A percentile compares a stretch with the other conserved stretches of the same genome.
Evolutionary conservation across 1,140 invertebrate genomes (phyloP).

Genomic region (Caenorhabditis elegans): DNA sequence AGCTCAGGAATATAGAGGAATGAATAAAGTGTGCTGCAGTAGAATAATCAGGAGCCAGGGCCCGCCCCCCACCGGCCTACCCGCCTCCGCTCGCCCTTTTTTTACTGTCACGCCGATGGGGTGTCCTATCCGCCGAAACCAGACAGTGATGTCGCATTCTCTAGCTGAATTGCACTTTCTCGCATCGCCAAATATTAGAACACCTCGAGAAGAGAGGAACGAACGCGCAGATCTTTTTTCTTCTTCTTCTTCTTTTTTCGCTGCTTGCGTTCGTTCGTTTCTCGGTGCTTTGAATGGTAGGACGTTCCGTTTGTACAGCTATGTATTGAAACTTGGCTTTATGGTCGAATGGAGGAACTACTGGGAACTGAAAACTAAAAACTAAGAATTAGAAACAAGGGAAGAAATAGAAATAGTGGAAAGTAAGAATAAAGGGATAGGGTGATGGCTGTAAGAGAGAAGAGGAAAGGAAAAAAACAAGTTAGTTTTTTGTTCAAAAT

Average conservation of each 20-base stretch:
- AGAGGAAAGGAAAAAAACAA: too few relatives aligned
- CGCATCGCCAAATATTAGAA: constrained; percentile 11
- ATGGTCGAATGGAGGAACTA: too few relatives aligned
- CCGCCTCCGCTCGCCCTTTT: not conserved
- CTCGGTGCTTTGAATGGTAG: too few relatives aligned
- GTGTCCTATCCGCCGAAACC: not conserved
- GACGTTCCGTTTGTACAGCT: too few relatives aligned
- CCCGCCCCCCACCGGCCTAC: not conserved
- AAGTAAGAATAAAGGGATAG: not conserved
- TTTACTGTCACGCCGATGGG: constrained; percentile 2
- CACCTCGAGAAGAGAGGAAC: not conserved
- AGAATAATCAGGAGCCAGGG: not conserved
- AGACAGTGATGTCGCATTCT: constrained; percentile 16
- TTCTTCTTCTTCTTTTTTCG: not conserved
- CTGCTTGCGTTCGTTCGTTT: not conserved
- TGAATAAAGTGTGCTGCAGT: not conserved
- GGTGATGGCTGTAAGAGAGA: too few relatives aligned
- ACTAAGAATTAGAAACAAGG: not conserved
- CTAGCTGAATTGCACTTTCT: constrained; percentile 12
- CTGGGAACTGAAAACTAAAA: too few relatives aligned
- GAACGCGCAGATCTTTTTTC: constrained; percentile 3
- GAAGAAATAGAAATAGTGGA: too few relatives aligned
- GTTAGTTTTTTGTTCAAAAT: not conserved
- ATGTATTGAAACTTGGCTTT: too few relatives aligned
- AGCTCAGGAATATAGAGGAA: not conserved